A percentile compares a stretch with the other conserved stretches of the same genome.
Evolutionary conservation across 2,888 invertebrate genomes (phyloP).

Genomic region (Torymus texanus): DNA sequence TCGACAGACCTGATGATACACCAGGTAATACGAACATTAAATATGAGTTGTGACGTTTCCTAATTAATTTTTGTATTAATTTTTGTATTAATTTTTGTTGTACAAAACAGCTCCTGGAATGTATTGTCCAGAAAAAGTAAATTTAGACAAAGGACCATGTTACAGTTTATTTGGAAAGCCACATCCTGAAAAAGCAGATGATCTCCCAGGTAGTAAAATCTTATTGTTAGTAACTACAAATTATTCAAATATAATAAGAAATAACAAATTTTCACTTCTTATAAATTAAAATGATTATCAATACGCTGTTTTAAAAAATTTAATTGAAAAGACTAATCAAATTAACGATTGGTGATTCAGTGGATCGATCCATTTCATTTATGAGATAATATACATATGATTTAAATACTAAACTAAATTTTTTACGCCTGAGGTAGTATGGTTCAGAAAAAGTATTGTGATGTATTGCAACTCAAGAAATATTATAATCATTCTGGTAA

Average conservation of each 20-base stretch:
- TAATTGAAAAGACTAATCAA: no score
- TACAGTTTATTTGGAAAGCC: slow-evolving; percentile 81
- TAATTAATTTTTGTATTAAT: not conserved
- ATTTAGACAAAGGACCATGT: slow-evolving; percentile 80
- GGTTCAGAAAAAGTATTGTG: slow-evolving; percentile 74
- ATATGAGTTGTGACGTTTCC: no score
- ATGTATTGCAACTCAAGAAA: no score
- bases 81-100: not conserved
- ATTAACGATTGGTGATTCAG: no score
- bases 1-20: slow-evolving; percentile 73
- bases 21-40: slow-evolving; percentile 32
- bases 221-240: no score
- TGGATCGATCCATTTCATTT: no score
- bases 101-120: slow-evolving; percentile 62
- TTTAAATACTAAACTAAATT: slow-evolving; percentile 43
- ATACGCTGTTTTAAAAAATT: no score
- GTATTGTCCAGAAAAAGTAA: slow-evolving; percentile 76
- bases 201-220: slow-evolving; percentile 59
- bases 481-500: no score
- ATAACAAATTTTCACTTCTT: no score
- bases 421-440: slow-evolving; percentile 75
- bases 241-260: no score
- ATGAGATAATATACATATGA: no score
- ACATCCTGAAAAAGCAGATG: slow-evolving; percentile 77
- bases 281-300: no score